A percentile compares a stretch with the other conserved stretches of the same genome.
Conservation (phyloP, 2,888 invertebrate genomes). For the Ichneumoninae sp. region DNA sequence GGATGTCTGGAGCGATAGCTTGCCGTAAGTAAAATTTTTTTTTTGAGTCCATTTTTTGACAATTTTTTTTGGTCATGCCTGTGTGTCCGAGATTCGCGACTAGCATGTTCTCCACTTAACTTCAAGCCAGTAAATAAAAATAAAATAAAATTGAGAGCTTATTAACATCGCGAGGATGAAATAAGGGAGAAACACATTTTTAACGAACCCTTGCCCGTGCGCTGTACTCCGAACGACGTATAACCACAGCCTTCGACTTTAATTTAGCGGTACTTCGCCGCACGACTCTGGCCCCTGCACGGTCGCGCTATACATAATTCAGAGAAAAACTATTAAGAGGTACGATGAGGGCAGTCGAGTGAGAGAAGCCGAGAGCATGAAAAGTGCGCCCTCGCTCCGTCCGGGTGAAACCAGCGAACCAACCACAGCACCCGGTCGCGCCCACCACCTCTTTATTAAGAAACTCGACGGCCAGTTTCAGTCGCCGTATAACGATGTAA, state of each 20-base stretch:
- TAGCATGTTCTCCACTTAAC: no score
- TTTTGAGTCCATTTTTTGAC: no score
- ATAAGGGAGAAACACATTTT: conserved; percentile 15
- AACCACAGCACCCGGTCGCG: conserved; percentile 30
- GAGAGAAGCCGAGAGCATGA: conserved; percentile 12
- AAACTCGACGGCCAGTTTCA: conserved; percentile 53
- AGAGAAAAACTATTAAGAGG: conserved; percentile 47
- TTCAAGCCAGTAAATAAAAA: background rate
- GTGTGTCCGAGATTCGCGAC: no score
- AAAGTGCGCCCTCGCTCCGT: conserved; percentile 26
- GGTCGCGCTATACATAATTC: conserved; percentile 7
- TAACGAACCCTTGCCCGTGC: conserved; percentile 40
- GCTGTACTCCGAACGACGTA: conserved; percentile 15
- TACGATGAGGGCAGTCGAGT: conserved; percentile 32
- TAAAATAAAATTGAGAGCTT: background rate
- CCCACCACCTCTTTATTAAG: conserved; percentile 50
- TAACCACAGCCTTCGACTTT: conserved; percentile 21
- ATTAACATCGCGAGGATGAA: background rate
- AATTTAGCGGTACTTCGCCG: conserved; percentile 54
- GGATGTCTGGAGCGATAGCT: no score
- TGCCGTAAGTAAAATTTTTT: no score
- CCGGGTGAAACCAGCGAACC: conserved; percentile 8
- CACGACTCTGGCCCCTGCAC: conserved; percentile 7
- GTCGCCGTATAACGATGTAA: conserved; percentile 49
- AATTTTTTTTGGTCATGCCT: no score